A percentile compares a stretch with the other conserved stretches of the same genome.
Conservation (phyloP, 2,888 invertebrate genomes). For the Drosophila phalerata region DNA sequence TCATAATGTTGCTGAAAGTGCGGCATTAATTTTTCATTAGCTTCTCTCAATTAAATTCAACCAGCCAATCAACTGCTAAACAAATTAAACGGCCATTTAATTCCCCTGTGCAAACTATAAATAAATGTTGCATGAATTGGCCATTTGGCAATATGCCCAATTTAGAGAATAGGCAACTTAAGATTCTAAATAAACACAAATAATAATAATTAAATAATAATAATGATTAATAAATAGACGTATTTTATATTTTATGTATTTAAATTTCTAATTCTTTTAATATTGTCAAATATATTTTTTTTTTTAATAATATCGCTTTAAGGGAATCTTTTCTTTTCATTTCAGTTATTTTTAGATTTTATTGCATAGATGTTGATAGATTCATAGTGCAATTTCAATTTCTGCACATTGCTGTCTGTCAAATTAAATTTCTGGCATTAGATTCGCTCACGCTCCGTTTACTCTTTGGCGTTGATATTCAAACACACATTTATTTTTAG, state of each 20-base stretch:
- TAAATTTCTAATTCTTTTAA: neutral
- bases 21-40: slow-evolving; percentile 53
- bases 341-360: slow-evolving; percentile 52
- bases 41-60: slow-evolving; percentile 49
- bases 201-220: neutral
- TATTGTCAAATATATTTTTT: neutral
- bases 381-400: slow-evolving; percentile 58
- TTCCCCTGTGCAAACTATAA: slow-evolving; percentile 33
- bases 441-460: slow-evolving; percentile 36
- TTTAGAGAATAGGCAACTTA: slow-evolving; percentile 10
- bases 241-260: neutral
- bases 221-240: neutral
- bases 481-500: slow-evolving; percentile 55
- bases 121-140: slow-evolving; percentile 39
- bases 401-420: slow-evolving; percentile 49
- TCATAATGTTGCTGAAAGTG: slow-evolving; percentile 36
- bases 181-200: neutral
- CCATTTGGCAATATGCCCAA: slow-evolving; percentile 46
- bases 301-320: neutral
- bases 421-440: slow-evolving; percentile 59
- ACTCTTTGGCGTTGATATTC: slow-evolving; percentile 26
- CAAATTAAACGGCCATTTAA: slow-evolving; percentile 55
- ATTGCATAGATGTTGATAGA: slow-evolving; percentile 62
- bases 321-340: neutral
- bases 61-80: slow-evolving; percentile 39